Evolutionary conservation across 1,140 invertebrate genomes (phyloP), one percentile per base, ranked within the genome.

Genomic region (Centruroides sculpturatus): DNA sequence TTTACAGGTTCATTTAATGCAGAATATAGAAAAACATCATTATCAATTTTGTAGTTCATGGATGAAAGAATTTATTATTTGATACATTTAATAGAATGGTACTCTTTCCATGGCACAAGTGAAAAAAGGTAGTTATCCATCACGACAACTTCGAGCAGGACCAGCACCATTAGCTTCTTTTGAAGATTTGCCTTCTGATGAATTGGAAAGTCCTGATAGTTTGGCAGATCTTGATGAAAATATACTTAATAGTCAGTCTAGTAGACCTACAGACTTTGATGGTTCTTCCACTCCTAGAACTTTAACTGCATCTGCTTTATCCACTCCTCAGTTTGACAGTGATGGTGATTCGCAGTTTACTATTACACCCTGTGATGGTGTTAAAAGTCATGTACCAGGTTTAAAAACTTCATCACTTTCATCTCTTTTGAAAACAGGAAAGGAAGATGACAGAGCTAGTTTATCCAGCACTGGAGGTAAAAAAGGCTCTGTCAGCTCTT

Each of bases 141-240:
- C 72, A 59, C 66, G 68, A 59, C 72, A 74, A 64, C 62, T 66
- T 58, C 82, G 85, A 74, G 83, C 87, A 79, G 88, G 87, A 74
- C 86, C 87, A 72, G 89, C 90, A 70, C 90, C 90, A 70, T 86
- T 92, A 74, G 89, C 90, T 71, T 92, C 89, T 64, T 90, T 92
- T 75, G 87, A 91, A 79, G 87, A 90, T 77, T 79, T 87, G 69
- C 87, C 85, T 67, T 87, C 90, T 75, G 66, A 67, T 63, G 80
- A 89, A 77, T 66, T 76, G 64, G 82, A 82, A 55, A 83, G 80
- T 69, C 81, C 83, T 8, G 79, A 53, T 36, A 53, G 51, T 53
- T 3, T 53, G 23, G 23, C 35, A 36, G 51, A 53, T 23, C 13
- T 62, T 51, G 57, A 62, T 58, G 60, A 59, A 53, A 51, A 62